These are phyloP conservation scores for Oasisia sp. DNA, from an alignment of 2,888 invertebrate species.

Conservation along the genomic window DNA sequence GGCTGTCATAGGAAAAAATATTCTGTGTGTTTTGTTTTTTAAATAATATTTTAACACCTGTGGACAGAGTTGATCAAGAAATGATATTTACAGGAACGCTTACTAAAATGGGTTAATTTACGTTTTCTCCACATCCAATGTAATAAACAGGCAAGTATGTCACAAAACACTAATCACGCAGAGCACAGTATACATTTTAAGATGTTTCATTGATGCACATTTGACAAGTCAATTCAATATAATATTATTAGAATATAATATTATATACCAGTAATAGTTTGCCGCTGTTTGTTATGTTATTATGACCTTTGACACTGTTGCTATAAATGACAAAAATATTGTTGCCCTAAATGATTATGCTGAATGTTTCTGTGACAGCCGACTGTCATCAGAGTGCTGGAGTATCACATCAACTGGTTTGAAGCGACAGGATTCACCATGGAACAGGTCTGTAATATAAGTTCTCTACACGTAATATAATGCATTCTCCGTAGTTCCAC, in stretches of 20 bases:
- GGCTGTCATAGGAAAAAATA: neutral
- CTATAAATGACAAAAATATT: slow-evolving; percentile 28
- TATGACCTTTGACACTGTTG: neutral
- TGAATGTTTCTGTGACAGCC: slow-evolving; percentile 52
- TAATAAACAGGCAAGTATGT: no score
- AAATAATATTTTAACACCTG: no score
- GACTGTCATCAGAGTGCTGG: slow-evolving; percentile 67
- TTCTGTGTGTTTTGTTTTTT: neutral
- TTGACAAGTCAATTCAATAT: neutral
- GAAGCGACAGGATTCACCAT: slow-evolving; percentile 67
- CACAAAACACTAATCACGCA: no score
- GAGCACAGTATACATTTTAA: no score
- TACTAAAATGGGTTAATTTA: no score
- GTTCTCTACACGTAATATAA: neutral
- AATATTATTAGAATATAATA: neutral
- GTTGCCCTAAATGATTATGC: neutral
- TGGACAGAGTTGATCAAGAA: no score
- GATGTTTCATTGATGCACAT: no score
- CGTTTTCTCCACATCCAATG: no score
- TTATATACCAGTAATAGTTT: no score
- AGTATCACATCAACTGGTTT: slow-evolving; percentile 69
- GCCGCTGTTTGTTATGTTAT: no score
- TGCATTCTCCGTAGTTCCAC: neutral
- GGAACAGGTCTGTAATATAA: slow-evolving; percentile 55
- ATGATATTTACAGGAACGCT: no score